Evolutionary conservation across 2,797 vertebrate species (phyloP), one percentile per base, ranked within the genome.

Genomic region (Siniperca scherzeri): DNA sequence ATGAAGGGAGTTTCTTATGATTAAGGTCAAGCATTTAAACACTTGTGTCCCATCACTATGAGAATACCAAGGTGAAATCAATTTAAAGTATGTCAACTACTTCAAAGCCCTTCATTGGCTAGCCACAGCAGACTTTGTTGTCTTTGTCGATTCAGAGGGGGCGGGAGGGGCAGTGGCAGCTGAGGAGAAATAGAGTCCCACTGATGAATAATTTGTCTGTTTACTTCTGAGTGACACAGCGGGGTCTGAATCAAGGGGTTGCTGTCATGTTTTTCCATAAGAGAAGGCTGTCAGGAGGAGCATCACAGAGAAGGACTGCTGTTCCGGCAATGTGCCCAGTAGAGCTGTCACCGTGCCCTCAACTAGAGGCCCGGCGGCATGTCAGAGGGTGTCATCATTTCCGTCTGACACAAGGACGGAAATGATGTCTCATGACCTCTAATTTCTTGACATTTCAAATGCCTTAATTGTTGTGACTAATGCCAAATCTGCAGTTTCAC

Each of bases 371-470:
- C 96, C 81, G 38, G 93, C 88, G 82, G 93, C 94, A 93, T 95
- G 96, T 97, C 96, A 97, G 95, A 94, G 72, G 90, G 95, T 91
- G 96, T 96, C 96, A 96, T 94, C 96, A 96, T 89, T 97, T 95
- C 96, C 95, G 95, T 95, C 95, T 96, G 96, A 98, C 96, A 95
- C 78, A 78, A 89, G 92, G 90, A 94, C 92, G 79, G 91, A 97
- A 97, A 97, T 96, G 88, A 97, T 97, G 95, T 96, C 95, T 89
- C 95, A 94, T 96, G 96, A 97, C 96, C 96, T 96, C 96, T 96
- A 97, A 97, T 97, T 97, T 97, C 93, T 95, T 97, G 97, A 97
- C 97, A 97, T 97, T 98, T 97, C 96, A 97, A 91, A 98, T 95
- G 94, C 95, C 92, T 95, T 97, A 97, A 97, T 97, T 97, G 96